Percentiles rank a stretch among this genome's conserved stretches.
Evolutionary conservation across 2,113 vertebrate genomes (phyloP).

Genomic region (Triplophysa tibetana): DNA sequence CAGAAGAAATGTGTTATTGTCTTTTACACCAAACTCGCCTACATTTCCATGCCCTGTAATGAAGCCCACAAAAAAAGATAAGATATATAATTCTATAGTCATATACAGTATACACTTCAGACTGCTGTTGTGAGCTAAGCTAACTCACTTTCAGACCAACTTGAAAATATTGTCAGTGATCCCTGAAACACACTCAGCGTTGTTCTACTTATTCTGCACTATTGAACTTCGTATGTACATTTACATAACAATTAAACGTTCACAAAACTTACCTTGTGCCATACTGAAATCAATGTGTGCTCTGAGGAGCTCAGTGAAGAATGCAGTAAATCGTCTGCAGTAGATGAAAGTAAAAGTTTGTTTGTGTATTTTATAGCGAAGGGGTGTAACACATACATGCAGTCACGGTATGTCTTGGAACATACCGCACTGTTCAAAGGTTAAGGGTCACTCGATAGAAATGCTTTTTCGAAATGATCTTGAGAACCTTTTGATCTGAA

Average conservation of each 20-base stretch:
- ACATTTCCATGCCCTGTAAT: not conserved
- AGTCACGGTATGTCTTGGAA: no score
- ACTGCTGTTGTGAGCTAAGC: no score
- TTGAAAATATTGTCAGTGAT: not conserved
- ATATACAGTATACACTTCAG: no score
- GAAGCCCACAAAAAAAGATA: not conserved
- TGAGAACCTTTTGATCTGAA: no score
- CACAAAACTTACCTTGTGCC: slow-evolving; percentile 12
- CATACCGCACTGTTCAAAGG: no score
- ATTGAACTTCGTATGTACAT: not conserved
- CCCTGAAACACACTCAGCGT: not conserved
- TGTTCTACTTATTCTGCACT: not conserved
- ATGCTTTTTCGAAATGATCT: no score
- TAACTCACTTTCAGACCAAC: no score
- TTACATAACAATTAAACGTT: not conserved
- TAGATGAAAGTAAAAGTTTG: slow-evolving; percentile 4
- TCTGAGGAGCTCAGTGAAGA: not conserved
- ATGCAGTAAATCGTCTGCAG: not conserved
- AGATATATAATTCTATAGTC: not conserved
- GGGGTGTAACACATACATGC: not conserved
- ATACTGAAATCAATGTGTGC: not conserved
- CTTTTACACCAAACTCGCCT: not conserved
- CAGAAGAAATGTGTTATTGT: not conserved
- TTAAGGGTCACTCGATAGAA: no score
- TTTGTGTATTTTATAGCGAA: not conserved